Conservation (phyloP, 1,140 invertebrate species). For the Aleiodes sp. region DNA sequence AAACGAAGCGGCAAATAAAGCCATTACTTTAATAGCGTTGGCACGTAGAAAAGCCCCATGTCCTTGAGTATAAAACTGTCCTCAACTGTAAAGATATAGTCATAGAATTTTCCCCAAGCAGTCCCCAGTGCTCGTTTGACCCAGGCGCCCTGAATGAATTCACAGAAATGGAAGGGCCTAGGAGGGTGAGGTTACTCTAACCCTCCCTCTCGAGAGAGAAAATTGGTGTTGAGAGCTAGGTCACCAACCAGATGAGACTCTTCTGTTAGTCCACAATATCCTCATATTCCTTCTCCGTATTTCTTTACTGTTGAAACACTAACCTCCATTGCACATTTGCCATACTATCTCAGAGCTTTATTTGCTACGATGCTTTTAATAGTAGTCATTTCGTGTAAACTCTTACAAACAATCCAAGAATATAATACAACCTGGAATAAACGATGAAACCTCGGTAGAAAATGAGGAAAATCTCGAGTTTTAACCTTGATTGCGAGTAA, state of each 20-base stretch:
- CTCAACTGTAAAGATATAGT: not conserved
- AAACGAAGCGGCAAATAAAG: conserved; percentile 6
- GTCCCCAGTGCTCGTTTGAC: conserved; percentile 19
- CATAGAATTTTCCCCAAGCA: not conserved
- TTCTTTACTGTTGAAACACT: not conserved
- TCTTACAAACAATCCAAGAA: not conserved
- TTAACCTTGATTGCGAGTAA: too few species aligned
- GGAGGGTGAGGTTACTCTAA: not conserved
- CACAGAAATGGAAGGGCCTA: conserved; percentile 24
- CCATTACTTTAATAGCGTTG: conserved; percentile 13
- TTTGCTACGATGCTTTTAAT: conserved; percentile 33
- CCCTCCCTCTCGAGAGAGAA: not conserved
- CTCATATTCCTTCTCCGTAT: conserved; percentile 19
- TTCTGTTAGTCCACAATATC: conserved; percentile 11
- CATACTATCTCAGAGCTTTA: too few species aligned
- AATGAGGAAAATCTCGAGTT: too few species aligned
- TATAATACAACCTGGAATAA: too few species aligned
- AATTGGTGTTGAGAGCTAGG: not conserved
- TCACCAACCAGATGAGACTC: conserved; percentile 4
- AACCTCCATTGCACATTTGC: not conserved
- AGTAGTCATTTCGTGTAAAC: conserved; percentile 26
- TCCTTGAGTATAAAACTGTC: conserved; percentile 11
- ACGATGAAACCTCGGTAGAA: too few species aligned
- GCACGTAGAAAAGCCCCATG: conserved; percentile 5
- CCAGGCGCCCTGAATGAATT: conserved; percentile 29